Conservation (phyloP, 2,113 vertebrate species). For the Arothron firmamentum region DNA sequence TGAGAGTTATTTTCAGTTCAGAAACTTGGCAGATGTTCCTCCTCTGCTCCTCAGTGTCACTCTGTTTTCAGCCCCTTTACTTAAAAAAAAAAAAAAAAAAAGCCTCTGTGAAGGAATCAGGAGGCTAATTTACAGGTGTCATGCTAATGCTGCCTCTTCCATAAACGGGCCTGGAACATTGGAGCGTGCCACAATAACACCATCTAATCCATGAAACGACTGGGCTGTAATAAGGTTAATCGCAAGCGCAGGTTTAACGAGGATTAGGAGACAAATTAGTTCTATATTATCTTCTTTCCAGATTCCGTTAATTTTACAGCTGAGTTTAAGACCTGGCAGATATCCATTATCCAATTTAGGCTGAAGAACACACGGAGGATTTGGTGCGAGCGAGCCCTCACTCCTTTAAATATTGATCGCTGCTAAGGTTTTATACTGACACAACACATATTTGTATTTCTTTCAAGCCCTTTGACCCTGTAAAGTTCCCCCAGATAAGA, state of each 20-base stretch:
- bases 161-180: constrained; percentile 25
- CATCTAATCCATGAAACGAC: constrained; percentile 53
- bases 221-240: constrained; percentile 51
- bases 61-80: constrained; percentile 11
- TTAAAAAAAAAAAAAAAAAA: constrained; percentile 38
- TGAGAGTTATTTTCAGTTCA: constrained; percentile 28
- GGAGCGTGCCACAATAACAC: constrained; percentile 41
- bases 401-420: too few species aligned
- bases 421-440: too few species aligned
- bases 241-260: constrained; percentile 51
- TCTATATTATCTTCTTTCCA: constrained; percentile 39
- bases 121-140: constrained; percentile 20
- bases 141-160: constrained; percentile 8
- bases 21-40: constrained; percentile 27
- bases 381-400: too few species aligned
- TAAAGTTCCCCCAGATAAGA: too few species aligned
- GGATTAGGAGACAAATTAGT: constrained; percentile 57
- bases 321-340: constrained; percentile 56
- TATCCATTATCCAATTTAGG: constrained; percentile 37
- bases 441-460: too few species aligned
- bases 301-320: constrained; percentile 62
- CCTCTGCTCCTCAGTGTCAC: constrained; percentile 10
- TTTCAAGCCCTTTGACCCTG: too few species aligned
- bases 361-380: background rate
- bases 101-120: constrained; percentile 22